phyloP scores from a whole-genome alignment of 2,888 invertebrate species.

The Rhabditoides inermis region DNA sequence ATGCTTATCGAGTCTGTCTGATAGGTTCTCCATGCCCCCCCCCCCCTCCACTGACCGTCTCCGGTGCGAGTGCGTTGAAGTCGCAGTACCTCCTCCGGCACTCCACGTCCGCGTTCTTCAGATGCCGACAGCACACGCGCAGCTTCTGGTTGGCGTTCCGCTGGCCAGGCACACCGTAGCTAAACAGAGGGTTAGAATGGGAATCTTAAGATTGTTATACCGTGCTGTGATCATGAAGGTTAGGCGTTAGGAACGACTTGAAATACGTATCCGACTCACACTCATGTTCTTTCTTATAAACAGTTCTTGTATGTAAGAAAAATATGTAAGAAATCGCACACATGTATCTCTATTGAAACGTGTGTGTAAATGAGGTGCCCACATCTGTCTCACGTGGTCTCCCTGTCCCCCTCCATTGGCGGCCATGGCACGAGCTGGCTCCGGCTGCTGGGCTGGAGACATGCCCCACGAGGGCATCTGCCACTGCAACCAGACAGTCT shows the following conservation, averaged over 20 bases:
- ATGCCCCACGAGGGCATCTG: too few relatives aligned
- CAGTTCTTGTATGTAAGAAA: too few relatives aligned
- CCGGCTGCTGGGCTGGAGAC: too few relatives aligned
- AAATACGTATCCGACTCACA: background rate
- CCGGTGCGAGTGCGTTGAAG: slow-evolving; percentile 38
- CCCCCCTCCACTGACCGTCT: slow-evolving; percentile 7
- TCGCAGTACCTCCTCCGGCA: slow-evolving; percentile 48
- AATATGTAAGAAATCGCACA: too few relatives aligned
- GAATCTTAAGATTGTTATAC: background rate
- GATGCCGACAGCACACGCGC: slow-evolving; percentile 39
- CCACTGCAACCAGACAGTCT: too few relatives aligned
- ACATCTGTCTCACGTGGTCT: slow-evolving; percentile 4
- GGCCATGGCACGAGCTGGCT: too few relatives aligned
- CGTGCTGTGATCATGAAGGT: background rate
- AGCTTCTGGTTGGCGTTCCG: slow-evolving; percentile 43
- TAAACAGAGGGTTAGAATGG: too few relatives aligned
- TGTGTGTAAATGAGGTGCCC: background rate
- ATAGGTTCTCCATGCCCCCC: too few relatives aligned
- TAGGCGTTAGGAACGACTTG: background rate
- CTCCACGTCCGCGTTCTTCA: slow-evolving; percentile 48
- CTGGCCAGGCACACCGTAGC: slow-evolving; percentile 20
- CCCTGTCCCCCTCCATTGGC: too few relatives aligned
- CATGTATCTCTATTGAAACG: too few relatives aligned
- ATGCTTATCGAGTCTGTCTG: too few relatives aligned
- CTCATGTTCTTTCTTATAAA: too few relatives aligned